A percentile compares a stretch with the other conserved stretches of the same genome.
Evolutionary conservation across 2,113 vertebrate species (phyloP).

Genomic region (Antidorcas marsupialis): DNA sequence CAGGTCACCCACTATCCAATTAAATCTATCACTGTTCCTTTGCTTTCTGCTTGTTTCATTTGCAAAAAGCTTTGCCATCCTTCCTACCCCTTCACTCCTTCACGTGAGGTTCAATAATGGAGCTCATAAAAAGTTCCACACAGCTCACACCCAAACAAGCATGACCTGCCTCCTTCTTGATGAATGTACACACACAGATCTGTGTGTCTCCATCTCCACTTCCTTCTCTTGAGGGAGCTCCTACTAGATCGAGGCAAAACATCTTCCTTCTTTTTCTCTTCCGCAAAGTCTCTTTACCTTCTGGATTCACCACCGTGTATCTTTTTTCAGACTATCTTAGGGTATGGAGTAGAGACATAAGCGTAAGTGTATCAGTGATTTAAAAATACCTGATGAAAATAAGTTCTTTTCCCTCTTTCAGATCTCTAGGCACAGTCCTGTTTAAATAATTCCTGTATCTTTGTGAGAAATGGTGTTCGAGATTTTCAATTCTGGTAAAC

Average conservation of each 20-base stretch:
- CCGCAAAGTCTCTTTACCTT: not conserved
- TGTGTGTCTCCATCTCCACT: not conserved
- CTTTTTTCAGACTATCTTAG: not conserved
- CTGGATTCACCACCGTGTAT: fast-evolving
- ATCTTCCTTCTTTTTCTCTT: not conserved
- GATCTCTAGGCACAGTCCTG: not conserved
- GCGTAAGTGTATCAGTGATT: not conserved
- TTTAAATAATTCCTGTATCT: slow-evolving; percentile 43
- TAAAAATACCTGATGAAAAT: not conserved
- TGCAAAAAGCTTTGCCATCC: not conserved
- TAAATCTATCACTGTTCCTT: not conserved
- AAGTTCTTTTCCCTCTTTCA: not conserved
- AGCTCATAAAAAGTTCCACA: not conserved
- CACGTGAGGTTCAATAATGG: not conserved
- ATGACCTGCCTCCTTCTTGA: not conserved
- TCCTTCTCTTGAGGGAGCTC: not conserved
- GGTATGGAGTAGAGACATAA: not conserved
- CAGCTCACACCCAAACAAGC: not conserved
- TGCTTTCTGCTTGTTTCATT: not conserved
- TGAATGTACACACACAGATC: fast-evolving
- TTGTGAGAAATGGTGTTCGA: not conserved
- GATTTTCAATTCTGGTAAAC: not conserved
- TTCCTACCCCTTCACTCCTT: not conserved
- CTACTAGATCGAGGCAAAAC: not conserved
- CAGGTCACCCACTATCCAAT: not conserved